These are phyloP conservation scores for Pogonocichla stellata DNA, from an alignment of 2,113 vertebrate genomes.

Conservation along the genomic window DNA sequence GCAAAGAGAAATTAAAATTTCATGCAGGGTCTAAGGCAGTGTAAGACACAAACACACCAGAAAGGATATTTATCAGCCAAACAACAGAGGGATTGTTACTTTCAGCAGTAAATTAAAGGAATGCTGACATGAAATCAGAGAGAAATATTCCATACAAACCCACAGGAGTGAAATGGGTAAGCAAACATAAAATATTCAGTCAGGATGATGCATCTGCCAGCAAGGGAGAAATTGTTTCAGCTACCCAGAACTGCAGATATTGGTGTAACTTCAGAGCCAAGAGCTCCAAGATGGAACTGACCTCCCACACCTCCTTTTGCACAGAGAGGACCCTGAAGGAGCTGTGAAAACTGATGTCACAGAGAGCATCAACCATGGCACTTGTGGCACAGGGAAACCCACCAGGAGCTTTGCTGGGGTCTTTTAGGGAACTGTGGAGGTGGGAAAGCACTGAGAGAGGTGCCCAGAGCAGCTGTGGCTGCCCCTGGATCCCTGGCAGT, in stretches of 20 bases:
- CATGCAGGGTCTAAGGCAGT: background rate
- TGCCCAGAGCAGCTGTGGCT: background rate
- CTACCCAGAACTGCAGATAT: background rate
- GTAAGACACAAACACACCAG: background rate
- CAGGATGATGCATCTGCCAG: background rate
- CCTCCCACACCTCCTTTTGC: background rate
- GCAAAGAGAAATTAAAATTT: conserved; percentile 46
- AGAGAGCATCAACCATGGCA: background rate
- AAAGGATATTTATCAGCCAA: background rate
- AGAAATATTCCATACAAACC: background rate
- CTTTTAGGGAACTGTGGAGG: background rate
- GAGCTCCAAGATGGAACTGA: background rate
- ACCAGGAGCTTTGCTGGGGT: background rate
- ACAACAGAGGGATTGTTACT: background rate
- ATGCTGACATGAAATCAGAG: background rate
- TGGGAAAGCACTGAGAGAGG: background rate
- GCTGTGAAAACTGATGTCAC: background rate
- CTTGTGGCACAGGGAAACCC: background rate
- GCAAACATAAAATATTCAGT: conserved; percentile 10
- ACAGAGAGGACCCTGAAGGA: background rate
- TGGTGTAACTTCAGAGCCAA: background rate
- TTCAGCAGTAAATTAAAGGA: conserved; percentile 12
- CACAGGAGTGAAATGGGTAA: background rate
- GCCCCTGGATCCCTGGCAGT: background rate
- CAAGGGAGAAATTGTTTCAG: background rate